phyloP scores from a whole-genome alignment of 1,140 invertebrate species.

The Adoxophyes honmai region DNA sequence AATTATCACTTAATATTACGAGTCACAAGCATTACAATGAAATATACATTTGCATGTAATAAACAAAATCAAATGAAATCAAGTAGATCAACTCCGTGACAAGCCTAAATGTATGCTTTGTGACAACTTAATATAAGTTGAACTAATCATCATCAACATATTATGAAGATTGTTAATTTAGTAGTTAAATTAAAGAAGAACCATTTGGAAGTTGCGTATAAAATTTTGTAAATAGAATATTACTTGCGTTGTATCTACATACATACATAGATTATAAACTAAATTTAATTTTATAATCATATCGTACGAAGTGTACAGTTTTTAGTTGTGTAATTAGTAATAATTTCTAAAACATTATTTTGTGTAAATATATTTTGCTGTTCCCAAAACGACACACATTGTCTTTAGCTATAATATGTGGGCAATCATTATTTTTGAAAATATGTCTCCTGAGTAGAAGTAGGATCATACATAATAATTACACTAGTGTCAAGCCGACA shows the following conservation, averaged over 20 bases:
- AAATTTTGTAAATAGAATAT: too few relatives aligned
- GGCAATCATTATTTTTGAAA: conserved; percentile 70
- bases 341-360: neutral
- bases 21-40: too few relatives aligned
- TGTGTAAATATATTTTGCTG: conserved; percentile 6
- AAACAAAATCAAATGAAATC: too few relatives aligned
- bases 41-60: too few relatives aligned
- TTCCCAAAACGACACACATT: conserved; percentile 11
- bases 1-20: too few relatives aligned
- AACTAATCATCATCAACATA: too few relatives aligned
- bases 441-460: conserved; percentile 68
- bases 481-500: neutral
- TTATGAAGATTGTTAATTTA: too few relatives aligned
- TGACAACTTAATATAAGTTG: neutral
- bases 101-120: too few relatives aligned
- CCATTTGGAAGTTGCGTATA: too few relatives aligned
- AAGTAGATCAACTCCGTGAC: too few relatives aligned
- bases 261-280: conserved; percentile 6
- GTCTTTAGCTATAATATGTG: conserved; percentile 43
- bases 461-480: conserved; percentile 18
- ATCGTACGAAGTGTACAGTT: conserved; percentile 7
- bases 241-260: conserved; percentile 1
- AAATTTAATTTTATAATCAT: conserved; percentile 9
- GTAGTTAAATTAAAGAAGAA: too few relatives aligned
- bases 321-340: neutral